Percentiles rank a stretch among this genome's conserved stretches.
phyloP scores from a whole-genome alignment of 2,888 invertebrate species.

The Cynaeus angustus region DNA sequence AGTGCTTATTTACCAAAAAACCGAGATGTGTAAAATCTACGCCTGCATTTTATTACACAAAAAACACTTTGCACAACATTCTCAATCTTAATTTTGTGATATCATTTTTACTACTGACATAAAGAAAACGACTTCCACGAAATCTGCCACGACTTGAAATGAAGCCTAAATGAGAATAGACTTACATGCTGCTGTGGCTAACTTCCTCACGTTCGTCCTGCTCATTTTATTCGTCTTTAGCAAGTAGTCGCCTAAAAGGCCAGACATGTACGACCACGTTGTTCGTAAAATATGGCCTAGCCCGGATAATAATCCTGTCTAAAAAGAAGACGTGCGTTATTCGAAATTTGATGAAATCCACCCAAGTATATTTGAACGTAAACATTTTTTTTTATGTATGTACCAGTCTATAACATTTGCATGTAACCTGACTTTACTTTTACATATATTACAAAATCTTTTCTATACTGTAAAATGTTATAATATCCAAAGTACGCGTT shows the following conservation, averaged over 20 bases:
- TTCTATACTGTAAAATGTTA: too few relatives aligned
- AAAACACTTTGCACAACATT: slow-evolving; percentile 5
- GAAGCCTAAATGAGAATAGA: slow-evolving; percentile 45
- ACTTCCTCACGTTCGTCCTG: slow-evolving; percentile 77
- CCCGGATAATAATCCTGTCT: slow-evolving; percentile 79
- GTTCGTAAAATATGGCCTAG: slow-evolving; percentile 77
- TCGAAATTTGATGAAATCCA: too few relatives aligned
- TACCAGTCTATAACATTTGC: too few relatives aligned
- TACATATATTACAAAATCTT: too few relatives aligned
- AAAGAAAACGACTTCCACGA: slow-evolving; percentile 3
- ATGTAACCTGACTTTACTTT: too few relatives aligned
- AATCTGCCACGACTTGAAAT: slow-evolving; percentile 11
- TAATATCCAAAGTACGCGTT: too few relatives aligned
- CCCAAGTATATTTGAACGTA: too few relatives aligned
- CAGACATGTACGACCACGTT: slow-evolving; percentile 75
- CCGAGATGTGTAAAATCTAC: slow-evolving; percentile 4
- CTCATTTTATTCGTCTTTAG: slow-evolving; percentile 75
- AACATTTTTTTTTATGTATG: too few relatives aligned
- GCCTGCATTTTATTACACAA: slow-evolving; percentile 16
- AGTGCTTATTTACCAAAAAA: slow-evolving; percentile 12
- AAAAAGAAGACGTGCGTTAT: slow-evolving; percentile 52
- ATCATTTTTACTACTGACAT: slow-evolving; percentile 19
- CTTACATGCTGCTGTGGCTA: slow-evolving; percentile 77
- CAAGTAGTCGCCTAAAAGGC: slow-evolving; percentile 76
- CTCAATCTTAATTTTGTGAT: slow-evolving; percentile 1